Evolutionary conservation across 1,140 invertebrate species (phyloP).

Genomic region (Carposina sasakii): DNA sequence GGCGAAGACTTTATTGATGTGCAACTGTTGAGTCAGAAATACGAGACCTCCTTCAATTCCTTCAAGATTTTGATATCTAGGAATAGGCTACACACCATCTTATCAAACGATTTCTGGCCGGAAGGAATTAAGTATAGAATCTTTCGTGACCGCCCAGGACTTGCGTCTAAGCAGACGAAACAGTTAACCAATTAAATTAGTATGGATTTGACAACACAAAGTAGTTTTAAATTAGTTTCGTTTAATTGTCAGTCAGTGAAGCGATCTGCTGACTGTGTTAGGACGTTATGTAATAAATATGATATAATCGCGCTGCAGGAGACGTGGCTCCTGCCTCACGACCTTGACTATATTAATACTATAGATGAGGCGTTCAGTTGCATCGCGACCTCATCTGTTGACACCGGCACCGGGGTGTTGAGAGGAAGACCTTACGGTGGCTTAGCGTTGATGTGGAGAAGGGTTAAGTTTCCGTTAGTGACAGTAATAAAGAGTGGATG

Average conservation of each 20-base stretch:
- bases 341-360: neutral
- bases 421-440: slow-evolving; percentile 3
- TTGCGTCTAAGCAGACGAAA: neutral
- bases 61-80: slow-evolving; percentile 6
- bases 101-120: slow-evolving; percentile 9
- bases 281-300: neutral
- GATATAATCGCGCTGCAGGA: slow-evolving; percentile 3
- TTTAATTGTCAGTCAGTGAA: neutral
- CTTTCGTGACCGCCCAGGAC: neutral
- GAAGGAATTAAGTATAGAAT: slow-evolving; percentile 10
- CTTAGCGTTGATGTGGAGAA: slow-evolving; percentile 5
- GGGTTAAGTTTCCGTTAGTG: neutral
- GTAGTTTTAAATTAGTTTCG: neutral
- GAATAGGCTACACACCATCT: slow-evolving; percentile 1
- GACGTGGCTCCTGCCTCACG: slow-evolving; percentile 1
- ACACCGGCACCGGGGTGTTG: neutral
- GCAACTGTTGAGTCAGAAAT: neutral
- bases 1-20: slow-evolving; percentile 4
- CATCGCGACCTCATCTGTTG: neutral
- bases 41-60: slow-evolving; percentile 7
- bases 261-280: slow-evolving; percentile 1
- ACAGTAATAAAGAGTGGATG: slow-evolving; percentile 6
- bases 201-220: slow-evolving; percentile 6
- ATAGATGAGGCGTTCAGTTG: neutral
- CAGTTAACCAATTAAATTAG: too few relatives aligned